Evolutionary conservation across 2,113 vertebrate genomes (phyloP).

Genomic region (Mormoops blainvillei): DNA sequence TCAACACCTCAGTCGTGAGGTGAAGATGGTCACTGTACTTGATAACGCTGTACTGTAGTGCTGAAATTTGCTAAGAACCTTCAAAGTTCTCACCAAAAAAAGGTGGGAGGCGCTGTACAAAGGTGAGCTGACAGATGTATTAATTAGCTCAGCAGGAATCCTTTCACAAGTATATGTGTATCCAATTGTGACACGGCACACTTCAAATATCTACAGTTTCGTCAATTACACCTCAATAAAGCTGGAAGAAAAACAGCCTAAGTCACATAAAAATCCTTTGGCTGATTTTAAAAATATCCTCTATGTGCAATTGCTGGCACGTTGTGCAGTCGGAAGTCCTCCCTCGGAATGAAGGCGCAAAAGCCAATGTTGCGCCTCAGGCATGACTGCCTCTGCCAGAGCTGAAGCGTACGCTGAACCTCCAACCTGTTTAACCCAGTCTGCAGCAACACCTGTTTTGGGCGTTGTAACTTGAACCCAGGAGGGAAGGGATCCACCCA

Average conservation of each 20-base stretch:
- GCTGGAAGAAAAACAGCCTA: not conserved
- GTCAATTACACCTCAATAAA: not conserved
- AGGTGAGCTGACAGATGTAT: not conserved
- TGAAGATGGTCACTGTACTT: not conserved
- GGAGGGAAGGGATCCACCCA: not conserved
- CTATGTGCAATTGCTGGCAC: not conserved
- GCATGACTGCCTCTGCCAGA: not conserved
- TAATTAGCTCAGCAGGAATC: not conserved
- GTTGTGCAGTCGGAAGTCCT: not conserved
- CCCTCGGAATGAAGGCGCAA: not conserved
- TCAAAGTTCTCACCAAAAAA: not conserved
- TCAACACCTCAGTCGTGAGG: not conserved
- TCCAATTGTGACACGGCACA: not conserved
- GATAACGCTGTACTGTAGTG: not conserved
- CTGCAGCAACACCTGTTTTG: not conserved
- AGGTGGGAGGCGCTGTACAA: not conserved
- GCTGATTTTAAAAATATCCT: not conserved
- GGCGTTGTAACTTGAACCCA: not conserved
- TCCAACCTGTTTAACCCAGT: not conserved
- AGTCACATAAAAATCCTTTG: not conserved
- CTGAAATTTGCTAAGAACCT: not conserved
- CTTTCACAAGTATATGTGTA: not conserved
- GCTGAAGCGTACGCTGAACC: not conserved
- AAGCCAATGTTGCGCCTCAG: not conserved
- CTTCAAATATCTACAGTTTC: not conserved